Base-by-base conservation (phyloP, 1,140 invertebrate species). In the Probaryconus sp. region DNA sequence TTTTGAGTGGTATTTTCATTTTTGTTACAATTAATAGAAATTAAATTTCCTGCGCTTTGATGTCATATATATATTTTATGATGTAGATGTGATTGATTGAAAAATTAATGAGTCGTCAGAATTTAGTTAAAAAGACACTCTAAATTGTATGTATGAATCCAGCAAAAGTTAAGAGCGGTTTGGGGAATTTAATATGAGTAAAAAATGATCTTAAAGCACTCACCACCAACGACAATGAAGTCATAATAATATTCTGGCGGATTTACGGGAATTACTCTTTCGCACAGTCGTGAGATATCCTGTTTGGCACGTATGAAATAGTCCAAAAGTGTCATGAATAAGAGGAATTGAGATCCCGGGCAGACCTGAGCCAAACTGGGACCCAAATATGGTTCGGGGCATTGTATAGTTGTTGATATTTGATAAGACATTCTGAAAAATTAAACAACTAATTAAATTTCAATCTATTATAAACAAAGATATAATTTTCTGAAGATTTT, bases 241-340 rank as follows among this genome's bases (percentile, higher is more conserved):
- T 91, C 90, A 61, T 90, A 91, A 21, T 86, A 84, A 30, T 75
- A 68, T 37, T 88, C 85, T 1, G 89, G 83, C 3, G 74, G 69
- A 17, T 81, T 56, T 24, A 70, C 61, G 0, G 88, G 85, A 10
- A 20, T 70, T 2, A 90, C 83, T 45, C 89, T 83, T 21, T 88
- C 78, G 68, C 90, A 90, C 0, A 88, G 77, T 48, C 88, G 83
- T 2, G 89, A 87, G 6, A 90, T 81, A 17, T 87, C 85, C 4
- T 85, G 83, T 58, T 88, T 86, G 4, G 83, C 79, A 1, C 84
- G 79, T 10, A 90, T 81, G 76, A 90, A 89, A 16, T 85, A 85
- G 68, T 91, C 88, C 74, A 91, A 64, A 0, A 91, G 78, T 1
- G 86, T 87, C 90, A 91, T 91, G 80, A 91, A 91, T 11, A 89